phyloP scores from a whole-genome alignment of 2,113 vertebrate species.

The Fregata magnificens region DNA sequence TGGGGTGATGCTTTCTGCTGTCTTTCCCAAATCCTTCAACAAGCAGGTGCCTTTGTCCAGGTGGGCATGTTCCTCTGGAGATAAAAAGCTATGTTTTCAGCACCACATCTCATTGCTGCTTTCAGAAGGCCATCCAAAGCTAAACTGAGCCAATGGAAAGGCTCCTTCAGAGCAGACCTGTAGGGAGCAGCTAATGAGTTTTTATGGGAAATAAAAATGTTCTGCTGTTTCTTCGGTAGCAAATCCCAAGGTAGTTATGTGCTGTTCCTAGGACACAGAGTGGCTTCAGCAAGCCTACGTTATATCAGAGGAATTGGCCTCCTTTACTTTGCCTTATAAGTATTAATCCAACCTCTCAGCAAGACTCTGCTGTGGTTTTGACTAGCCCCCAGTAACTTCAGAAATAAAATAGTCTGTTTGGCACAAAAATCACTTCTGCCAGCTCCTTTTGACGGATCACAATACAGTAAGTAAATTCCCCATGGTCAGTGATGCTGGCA shows the following conservation, averaged over 20 bases:
- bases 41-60: background rate
- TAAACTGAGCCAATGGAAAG: accelerated
- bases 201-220: background rate
- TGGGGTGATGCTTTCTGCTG: background rate
- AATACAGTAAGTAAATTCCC: background rate
- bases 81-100: background rate
- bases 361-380: background rate
- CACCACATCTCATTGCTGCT: background rate
- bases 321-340: background rate
- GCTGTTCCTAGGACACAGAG: background rate
- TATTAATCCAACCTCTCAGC: background rate
- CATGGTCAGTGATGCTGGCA: background rate
- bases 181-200: background rate
- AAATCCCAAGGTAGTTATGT: background rate
- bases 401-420: background rate
- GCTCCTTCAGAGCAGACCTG: background rate
- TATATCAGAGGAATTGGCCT: background rate
- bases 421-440: background rate
- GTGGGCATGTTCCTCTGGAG: background rate
- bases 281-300: background rate
- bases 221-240: background rate
- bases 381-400: background rate
- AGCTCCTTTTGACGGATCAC: background rate
- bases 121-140: background rate
- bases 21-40: background rate